Base-by-base conservation (phyloP, 1,140 invertebrate species). In the Drosophila navojoa region DNA sequence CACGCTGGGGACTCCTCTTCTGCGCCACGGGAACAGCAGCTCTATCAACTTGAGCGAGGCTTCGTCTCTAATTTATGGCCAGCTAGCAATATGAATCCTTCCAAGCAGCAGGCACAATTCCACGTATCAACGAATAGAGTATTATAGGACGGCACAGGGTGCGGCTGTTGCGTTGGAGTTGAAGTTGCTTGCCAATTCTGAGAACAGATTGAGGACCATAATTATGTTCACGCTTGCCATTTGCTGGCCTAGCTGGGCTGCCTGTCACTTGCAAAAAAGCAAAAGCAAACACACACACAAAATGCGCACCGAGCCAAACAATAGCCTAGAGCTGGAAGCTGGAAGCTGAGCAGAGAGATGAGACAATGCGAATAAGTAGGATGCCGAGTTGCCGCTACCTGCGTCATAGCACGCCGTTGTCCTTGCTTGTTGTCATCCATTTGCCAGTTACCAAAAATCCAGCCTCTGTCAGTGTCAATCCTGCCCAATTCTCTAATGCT, bases 161-260 rank as follows among this genome's bases (percentile, higher is more conserved):
- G 77, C 15, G 16, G 3, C 38, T 60, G 9, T 72, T 66, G 61
- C 44, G 69, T 71, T 38, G 44, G 35, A 47, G 58, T 57, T 53
- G 54, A 71, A 64, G 32, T 66, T 75, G 67, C 45, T 66, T 3
- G 16, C 22, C 22, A 64, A 44, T 87, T 87, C 84, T 40, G 32
- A 53, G 84, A 87, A 87, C 63, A 77, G 73, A 89, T 87, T 80
- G 76, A 89, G 72, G 76, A 77, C 55, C 84, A 87, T 87, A 87
- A 87, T 89, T 87, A 77, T 77, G 79, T 79, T 73, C 84, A 87
- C 82, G 79, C 82, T 79, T 89, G 71, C 64, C 54, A 59, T 47
- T 67, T 50, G 50, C 54, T 58, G 35, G 11, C 11, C 35, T 35
- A 35, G 42, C 42, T 44, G n/a, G 42, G 45, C 62, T 63, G 49